Base-by-base conservation (phyloP, 2,113 vertebrate species). In the Bucco capensis region DNA sequence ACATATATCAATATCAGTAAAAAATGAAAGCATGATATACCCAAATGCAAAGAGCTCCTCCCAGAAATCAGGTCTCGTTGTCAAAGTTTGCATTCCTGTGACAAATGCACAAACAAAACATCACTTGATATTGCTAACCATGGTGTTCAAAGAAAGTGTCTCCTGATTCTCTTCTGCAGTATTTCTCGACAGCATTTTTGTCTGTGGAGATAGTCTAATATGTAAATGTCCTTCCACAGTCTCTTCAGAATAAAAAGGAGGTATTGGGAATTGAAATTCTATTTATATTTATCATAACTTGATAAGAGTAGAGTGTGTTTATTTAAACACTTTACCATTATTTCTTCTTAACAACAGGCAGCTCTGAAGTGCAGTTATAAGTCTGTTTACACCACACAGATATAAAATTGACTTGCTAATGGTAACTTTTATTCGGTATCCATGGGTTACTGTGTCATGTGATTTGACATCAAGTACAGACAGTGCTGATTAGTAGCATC, bases 391-490 rank as follows among this genome's bases (percentile, higher is more conserved):
- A 98, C 98, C 98, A 98, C 98, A 98, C 98, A 98, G 98, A 98
- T 98, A 98, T 98, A 97, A 99, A 99, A 99, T 99, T 99, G 99
- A 99, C 99, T 99, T 99, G 99, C 99, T 99, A 99, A 99, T 99
- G 98, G 98, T 99, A 99, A 99, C 99, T 99, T 99, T 99, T 99
- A 98, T 99, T 99, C 98, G 97, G 99, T 99, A 99, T 99, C 99
- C 98, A 99, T 99, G 98, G 99, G 99, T 99, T 99, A 99, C 99
- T 98, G 98, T 99, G 98, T 99, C 98, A 98, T 99, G 98, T 99
- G 98, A 99, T 99, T 98, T 99, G 99, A 99, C 99, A 99, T 99
- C 98, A 98, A 98, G 98, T 98, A 98, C 98, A 99, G 99, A 99
- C 99, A 99, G 98, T 97, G 99, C 99, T 99, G 99, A 99, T 99